These are phyloP conservation scores for Crepidodera aurea DNA, from an alignment of 2,888 invertebrate genomes.

Conservation along the genomic window DNA sequence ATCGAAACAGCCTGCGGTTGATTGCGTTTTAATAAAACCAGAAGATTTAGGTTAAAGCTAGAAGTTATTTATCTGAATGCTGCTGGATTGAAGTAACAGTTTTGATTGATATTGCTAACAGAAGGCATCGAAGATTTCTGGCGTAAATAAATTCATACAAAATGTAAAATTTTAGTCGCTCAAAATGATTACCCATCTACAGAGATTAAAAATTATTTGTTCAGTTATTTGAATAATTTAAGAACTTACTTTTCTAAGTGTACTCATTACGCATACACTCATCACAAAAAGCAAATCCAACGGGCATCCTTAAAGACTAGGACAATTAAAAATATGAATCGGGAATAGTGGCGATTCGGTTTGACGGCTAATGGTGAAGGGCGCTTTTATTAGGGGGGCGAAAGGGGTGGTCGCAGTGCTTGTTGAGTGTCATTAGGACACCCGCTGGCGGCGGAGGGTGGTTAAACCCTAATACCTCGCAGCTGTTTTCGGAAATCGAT, in stretches of 20 bases:
- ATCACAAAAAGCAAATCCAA: background rate
- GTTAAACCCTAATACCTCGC: slow-evolving; percentile 44
- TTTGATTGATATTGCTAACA: too few species aligned
- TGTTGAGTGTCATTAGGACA: slow-evolving; percentile 60
- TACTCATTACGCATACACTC: background rate
- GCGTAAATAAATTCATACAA: too few species aligned
- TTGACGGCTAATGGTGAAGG: slow-evolving; percentile 56
- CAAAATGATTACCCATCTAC: too few species aligned
- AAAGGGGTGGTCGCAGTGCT: slow-evolving; percentile 51
- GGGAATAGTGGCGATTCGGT: slow-evolving; percentile 31
- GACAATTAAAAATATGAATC: slow-evolving; percentile 52
- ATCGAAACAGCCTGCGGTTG: slow-evolving; percentile 5
- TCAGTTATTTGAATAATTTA: too few species aligned
- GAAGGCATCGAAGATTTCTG: too few species aligned
- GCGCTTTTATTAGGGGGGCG: slow-evolving; percentile 50
- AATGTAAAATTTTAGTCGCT: too few species aligned
- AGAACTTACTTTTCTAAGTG: background rate
- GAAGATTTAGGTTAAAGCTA: slow-evolving; percentile 4
- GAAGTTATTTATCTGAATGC: too few species aligned
- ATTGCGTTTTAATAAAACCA: slow-evolving; percentile 1
- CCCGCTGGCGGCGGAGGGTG: slow-evolving; percentile 56
- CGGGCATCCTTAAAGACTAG: slow-evolving; percentile 45
- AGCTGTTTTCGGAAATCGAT: slow-evolving; percentile 51
- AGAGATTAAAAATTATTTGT: too few species aligned
- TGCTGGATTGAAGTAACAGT: too few species aligned